Evolutionary conservation across 2,888 invertebrate species (phyloP).

Genomic region (Ptychoptera contaminata): DNA sequence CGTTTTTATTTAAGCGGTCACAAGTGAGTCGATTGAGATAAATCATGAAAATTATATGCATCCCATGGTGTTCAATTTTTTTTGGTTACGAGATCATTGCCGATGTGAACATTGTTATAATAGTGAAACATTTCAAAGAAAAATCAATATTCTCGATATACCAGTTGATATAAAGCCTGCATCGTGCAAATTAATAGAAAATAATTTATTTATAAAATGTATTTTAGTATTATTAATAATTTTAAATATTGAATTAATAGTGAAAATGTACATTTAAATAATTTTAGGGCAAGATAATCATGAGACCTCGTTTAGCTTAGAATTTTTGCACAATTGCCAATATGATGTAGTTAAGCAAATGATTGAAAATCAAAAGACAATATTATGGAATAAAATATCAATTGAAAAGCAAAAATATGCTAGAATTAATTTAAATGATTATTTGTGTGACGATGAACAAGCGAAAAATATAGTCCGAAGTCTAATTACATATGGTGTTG

Average conservation of each 20-base stretch:
- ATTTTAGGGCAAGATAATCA: conserved; percentile 42
- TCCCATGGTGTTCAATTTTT: conserved; percentile 16
- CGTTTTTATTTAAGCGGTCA: no score
- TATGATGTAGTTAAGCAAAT: background rate
- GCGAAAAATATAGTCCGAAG: conserved; percentile 33
- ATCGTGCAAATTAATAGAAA: conserved; percentile 20
- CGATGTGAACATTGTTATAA: conserved; percentile 44
- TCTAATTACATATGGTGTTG: conserved; percentile 24
- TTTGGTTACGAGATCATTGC: conserved; percentile 32
- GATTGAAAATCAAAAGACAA: conserved; percentile 23
- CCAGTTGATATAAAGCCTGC: conserved; percentile 32
- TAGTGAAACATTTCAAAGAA: conserved; percentile 40
- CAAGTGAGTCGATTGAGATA: conserved; percentile 1
- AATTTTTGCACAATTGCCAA: conserved; percentile 29
- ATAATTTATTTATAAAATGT: conserved; percentile 36
- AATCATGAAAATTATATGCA: conserved; percentile 10
- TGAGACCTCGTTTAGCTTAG: conserved; percentile 32
- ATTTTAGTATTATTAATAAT: conserved; percentile 29
- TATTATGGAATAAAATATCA: conserved; percentile 34
- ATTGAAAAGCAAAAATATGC: conserved; percentile 28
- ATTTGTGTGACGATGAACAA: conserved; percentile 32
- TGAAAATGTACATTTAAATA: background rate
- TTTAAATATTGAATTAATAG: background rate
- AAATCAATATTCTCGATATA: conserved; percentile 37
- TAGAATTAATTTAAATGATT: conserved; percentile 31